These are phyloP conservation scores for Leucania comma DNA, from an alignment of 2,888 invertebrate genomes.

Conservation along the genomic window DNA sequence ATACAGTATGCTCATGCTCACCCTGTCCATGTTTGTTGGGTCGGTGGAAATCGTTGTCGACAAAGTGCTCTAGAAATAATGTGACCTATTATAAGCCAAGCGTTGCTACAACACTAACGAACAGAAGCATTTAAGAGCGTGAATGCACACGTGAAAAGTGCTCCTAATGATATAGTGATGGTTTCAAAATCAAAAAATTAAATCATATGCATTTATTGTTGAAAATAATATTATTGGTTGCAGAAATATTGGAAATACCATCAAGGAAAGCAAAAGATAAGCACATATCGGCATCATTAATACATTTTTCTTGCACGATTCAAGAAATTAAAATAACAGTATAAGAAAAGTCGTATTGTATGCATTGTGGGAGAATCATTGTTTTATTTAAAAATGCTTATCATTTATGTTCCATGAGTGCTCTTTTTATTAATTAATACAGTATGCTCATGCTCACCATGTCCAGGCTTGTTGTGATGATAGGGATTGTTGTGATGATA, in stretches of 20 bases:
- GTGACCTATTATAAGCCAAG: no score
- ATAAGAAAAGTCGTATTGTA: not conserved
- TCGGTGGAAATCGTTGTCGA: no score
- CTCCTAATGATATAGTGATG: not conserved
- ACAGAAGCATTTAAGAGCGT: no score
- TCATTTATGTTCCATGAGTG: not conserved
- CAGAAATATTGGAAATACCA: not conserved
- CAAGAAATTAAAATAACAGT: not conserved
- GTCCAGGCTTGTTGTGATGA: slow-evolving; percentile 4
- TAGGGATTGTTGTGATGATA: slow-evolving; percentile 16
- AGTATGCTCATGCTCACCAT: slow-evolving; percentile 16
- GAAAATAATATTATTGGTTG: no score
- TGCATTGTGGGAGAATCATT: not conserved
- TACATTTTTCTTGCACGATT: not conserved
- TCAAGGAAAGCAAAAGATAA: not conserved
- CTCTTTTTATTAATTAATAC: not conserved
- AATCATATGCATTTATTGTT: no score
- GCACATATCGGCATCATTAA: not conserved
- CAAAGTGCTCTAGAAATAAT: no score
- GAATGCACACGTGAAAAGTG: not conserved
- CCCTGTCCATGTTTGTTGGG: no score
- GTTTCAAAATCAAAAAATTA: no score
- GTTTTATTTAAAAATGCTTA: not conserved
- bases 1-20: no score
- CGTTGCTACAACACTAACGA: no score